phyloP scores from a whole-genome alignment of 2,888 invertebrate genomes.

The Stomorhina lunata region DNA sequence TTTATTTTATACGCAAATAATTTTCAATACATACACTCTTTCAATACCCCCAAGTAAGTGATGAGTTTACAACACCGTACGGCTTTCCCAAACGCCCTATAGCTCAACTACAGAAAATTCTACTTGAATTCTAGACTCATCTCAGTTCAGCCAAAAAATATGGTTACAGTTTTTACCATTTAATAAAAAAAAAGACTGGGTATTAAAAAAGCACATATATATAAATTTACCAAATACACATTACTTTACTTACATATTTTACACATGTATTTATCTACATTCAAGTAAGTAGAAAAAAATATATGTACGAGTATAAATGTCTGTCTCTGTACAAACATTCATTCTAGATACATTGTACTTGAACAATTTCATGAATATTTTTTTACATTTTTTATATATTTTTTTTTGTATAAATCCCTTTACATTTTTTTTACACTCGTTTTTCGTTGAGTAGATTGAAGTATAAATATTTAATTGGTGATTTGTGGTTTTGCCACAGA shows the following conservation, averaged over 20 bases:
- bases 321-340: not conserved
- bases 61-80: not conserved
- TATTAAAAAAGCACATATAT: not conserved
- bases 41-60: not conserved
- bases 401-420: slow-evolving; percentile 46
- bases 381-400: not conserved
- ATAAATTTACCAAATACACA: not conserved
- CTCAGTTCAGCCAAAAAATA: slow-evolving; percentile 18
- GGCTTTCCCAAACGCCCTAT: not conserved
- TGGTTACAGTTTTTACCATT: not conserved
- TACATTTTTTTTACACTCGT: slow-evolving; percentile 68
- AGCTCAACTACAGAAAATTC: no score
- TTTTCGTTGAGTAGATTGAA: slow-evolving; percentile 77
- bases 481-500: slow-evolving; percentile 72
- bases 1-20: not conserved
- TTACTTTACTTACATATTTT: no score
- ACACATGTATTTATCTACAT: not conserved
- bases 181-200: no score
- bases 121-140: no score
- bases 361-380: not conserved
- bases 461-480: slow-evolving; percentile 79
- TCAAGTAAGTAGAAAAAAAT: no score
- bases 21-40: slow-evolving; percentile 1
- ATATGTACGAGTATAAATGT: not conserved
- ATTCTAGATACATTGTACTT: no score